Conservation (phyloP, 2,888 invertebrate species). For the Calameuta pallipes region DNA sequence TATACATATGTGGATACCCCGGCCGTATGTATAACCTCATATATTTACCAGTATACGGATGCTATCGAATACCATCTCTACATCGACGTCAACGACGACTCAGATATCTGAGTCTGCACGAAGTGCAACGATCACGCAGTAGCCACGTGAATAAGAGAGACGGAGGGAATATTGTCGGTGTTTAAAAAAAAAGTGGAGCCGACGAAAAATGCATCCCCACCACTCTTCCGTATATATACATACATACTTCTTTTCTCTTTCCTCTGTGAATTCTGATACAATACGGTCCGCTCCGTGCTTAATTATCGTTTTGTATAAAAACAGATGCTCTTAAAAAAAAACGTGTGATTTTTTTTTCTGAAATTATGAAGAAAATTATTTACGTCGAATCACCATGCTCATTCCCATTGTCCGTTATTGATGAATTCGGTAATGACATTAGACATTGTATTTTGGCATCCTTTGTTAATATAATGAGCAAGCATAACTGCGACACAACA, state of each 20-base stretch:
- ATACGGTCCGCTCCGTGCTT: not conserved
- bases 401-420: too few relatives aligned
- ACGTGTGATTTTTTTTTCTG: too few relatives aligned
- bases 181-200: not conserved
- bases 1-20: not conserved
- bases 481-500: too few relatives aligned
- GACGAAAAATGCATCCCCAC: not conserved
- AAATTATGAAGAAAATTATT: too few relatives aligned
- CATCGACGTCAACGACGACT: not conserved
- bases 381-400: not conserved
- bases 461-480: too few relatives aligned
- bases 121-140: not conserved
- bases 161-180: not conserved
- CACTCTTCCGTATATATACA: not conserved
- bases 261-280: not conserved
- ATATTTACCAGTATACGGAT: not conserved
- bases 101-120: not conserved
- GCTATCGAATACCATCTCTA: not conserved
- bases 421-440: too few relatives aligned
- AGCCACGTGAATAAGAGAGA: not conserved
- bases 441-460: too few relatives aligned
- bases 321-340: not conserved
- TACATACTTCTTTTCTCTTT: not conserved
- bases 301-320: not conserved
- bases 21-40: not conserved